A percentile compares a stretch with the other conserved stretches of the same genome.
phyloP scores from a whole-genome alignment of 1,140 invertebrate genomes.

The Neodiprion virginianus region DNA sequence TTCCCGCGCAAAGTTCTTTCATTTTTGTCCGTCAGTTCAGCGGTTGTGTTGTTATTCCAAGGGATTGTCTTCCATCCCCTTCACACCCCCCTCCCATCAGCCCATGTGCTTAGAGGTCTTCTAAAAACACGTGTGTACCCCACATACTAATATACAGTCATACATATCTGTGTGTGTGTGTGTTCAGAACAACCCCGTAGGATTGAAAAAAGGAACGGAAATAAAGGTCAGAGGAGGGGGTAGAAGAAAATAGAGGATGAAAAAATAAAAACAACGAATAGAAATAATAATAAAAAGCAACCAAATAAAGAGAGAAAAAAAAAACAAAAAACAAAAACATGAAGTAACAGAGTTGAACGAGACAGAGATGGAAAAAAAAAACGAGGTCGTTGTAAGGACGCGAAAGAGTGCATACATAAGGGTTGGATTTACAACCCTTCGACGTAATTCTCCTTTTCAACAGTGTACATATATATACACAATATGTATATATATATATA shows the following conservation, averaged over 20 bases:
- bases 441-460: not conserved
- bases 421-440: not conserved
- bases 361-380: no score
- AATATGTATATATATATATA: not conserved
- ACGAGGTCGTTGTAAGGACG: no score
- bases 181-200: not conserved
- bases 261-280: no score
- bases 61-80: not conserved
- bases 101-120: not conserved
- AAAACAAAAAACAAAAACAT: no score
- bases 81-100: not conserved
- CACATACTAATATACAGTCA: not conserved
- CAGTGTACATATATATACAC: not conserved
- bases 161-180: not conserved
- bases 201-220: not conserved
- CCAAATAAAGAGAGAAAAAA: no score
- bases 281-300: no score
- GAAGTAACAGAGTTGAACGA: no score
- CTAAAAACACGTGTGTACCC: not conserved
- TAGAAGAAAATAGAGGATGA: no score
- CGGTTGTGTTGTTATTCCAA: not conserved
- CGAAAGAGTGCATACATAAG: no score
- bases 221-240: no score
- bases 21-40: constrained; percentile 9
- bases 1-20: not conserved